Evolutionary conservation across 2,797 vertebrate genomes (phyloP).

Genomic region (Margarornis squamiger): DNA sequence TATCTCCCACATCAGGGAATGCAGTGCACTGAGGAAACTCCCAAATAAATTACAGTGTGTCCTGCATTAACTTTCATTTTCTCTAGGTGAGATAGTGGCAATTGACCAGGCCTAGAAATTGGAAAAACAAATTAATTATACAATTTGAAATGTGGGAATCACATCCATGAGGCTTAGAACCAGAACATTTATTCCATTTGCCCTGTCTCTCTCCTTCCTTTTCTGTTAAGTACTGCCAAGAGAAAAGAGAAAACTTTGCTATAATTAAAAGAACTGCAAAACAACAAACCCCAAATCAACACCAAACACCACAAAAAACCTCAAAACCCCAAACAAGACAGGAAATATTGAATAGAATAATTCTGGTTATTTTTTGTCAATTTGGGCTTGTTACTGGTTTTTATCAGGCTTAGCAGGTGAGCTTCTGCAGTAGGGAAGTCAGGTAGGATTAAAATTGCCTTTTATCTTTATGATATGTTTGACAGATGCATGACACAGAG

Average conservation of each 20-base stretch:
- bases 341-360: not conserved
- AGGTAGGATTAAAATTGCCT: not conserved
- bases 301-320: not conserved
- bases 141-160: not conserved
- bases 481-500: not conserved
- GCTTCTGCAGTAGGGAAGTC: not conserved
- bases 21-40: not conserved
- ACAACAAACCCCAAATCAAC: no score
- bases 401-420: not conserved
- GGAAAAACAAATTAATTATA: not conserved
- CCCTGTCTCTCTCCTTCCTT: not conserved
- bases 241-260: not conserved
- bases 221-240: not conserved
- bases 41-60: not conserved
- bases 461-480: not conserved
- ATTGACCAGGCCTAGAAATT: not conserved
- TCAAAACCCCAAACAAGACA: rapidly evolving
- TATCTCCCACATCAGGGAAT: not conserved
- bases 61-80: not conserved
- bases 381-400: not conserved
- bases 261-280: not conserved
- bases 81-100: not conserved
- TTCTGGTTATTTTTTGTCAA: not conserved
- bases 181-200: not conserved
- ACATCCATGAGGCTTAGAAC: not conserved